A percentile compares a stretch with the other conserved stretches of the same genome.
Conservation (phyloP, 2,113 vertebrate species). For the Myodes glareolus region DNA sequence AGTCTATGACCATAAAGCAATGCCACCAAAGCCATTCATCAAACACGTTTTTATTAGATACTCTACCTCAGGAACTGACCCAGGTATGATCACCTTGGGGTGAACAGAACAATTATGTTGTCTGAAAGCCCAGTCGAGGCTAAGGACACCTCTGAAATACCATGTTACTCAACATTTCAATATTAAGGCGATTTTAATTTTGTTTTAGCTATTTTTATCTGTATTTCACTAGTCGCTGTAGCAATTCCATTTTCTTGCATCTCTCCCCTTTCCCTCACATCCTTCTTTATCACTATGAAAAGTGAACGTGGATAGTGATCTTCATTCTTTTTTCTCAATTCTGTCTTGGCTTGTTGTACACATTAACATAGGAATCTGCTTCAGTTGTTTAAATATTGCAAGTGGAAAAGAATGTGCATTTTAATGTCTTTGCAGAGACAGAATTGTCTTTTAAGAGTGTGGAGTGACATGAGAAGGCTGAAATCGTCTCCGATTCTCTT, state of each 20-base stretch:
- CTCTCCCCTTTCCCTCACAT: not conserved
- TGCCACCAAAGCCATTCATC: no score
- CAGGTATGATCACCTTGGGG: not conserved
- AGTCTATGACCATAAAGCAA: not conserved
- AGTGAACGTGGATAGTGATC: not conserved
- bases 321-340: not conserved
- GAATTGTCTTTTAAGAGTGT: not conserved
- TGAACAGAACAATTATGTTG: not conserved
- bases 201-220: not conserved
- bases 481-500: not conserved
- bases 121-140: not conserved
- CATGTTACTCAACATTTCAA: not conserved
- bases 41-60: not conserved
- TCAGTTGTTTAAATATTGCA: not conserved
- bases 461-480: not conserved
- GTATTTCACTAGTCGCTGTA: not conserved
- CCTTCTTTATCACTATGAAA: not conserved
- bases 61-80: not conserved
- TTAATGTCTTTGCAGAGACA: not conserved
- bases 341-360: not conserved
- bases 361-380: not conserved
- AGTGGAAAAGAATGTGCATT: not conserved
- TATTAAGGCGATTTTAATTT: not conserved
- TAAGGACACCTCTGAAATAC: not conserved
- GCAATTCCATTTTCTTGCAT: not conserved